Evolutionary conservation across 2,113 vertebrate species (phyloP).

Genomic region (Galbula dea): DNA sequence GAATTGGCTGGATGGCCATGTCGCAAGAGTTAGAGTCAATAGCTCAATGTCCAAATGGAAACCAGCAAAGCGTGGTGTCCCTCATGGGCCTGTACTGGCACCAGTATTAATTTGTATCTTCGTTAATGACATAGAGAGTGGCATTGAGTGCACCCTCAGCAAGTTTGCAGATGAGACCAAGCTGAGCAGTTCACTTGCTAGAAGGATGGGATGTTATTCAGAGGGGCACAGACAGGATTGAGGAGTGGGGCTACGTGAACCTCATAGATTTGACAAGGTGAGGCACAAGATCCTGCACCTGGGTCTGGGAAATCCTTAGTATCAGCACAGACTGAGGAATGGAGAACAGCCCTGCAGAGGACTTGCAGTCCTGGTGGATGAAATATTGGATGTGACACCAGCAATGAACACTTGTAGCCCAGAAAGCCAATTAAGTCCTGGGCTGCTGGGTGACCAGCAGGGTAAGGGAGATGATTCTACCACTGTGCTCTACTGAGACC

Average conservation of each 20-base stretch:
- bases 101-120: background rate
- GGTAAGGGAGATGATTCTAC: background rate
- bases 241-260: background rate
- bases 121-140: background rate
- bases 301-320: background rate
- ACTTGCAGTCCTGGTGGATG: background rate
- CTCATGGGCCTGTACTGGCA: background rate
- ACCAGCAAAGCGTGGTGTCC: background rate
- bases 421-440: no score
- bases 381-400: background rate
- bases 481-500: background rate
- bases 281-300: background rate
- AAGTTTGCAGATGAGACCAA: background rate
- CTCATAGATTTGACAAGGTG: background rate
- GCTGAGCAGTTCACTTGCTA: background rate
- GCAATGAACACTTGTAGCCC: background rate
- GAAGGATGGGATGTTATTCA: background rate
- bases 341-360: background rate
- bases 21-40: background rate
- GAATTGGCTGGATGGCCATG: background rate
- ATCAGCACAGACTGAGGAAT: background rate
- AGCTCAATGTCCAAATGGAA: background rate
- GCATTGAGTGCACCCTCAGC: background rate
- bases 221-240: background rate
- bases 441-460: background rate